These are phyloP conservation scores for Cryptus viduatorius DNA, from an alignment of 2,888 invertebrate genomes.

Conservation along the genomic window DNA sequence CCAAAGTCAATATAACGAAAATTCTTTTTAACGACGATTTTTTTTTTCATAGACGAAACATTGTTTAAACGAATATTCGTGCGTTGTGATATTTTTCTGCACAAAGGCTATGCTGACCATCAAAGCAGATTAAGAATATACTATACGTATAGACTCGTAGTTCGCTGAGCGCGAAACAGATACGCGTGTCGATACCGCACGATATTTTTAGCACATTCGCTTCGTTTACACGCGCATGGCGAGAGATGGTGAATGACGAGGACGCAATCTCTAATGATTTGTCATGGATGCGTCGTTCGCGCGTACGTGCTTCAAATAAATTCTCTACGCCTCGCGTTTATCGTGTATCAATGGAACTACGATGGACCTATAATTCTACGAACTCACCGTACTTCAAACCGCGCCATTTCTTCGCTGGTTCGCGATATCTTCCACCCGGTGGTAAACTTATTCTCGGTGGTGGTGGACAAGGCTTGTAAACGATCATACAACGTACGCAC, in stretches of 20 bases:
- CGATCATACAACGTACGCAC: conserved; percentile 80
- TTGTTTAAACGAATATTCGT: neutral
- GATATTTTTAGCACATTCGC: conserved; percentile 66
- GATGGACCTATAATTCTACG: conserved; percentile 3
- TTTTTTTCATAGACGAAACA: neutral
- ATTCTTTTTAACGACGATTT: neutral
- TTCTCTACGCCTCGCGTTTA: neutral
- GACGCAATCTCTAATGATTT: conserved; percentile 63
- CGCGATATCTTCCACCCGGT: conserved; percentile 76
- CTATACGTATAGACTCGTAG: conserved; percentile 35
- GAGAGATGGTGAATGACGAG: conserved; percentile 36
- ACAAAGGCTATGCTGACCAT: conserved; percentile 40
- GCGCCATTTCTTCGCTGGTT: conserved; percentile 77
- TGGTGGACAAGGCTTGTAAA: conserved; percentile 80
- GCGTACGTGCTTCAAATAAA: conserved; percentile 23
- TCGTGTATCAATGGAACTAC: neutral
- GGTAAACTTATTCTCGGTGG: conserved; percentile 75
- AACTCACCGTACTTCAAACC: conserved; percentile 79
- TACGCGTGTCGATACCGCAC: conserved; percentile 62
- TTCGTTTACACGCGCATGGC: conserved; percentile 37
- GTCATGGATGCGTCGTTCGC: conserved; percentile 57
- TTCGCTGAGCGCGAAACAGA: conserved; percentile 47
- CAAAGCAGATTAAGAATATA: conserved; percentile 35
- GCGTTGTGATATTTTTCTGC: conserved; percentile 16
- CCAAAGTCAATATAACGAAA: too few species aligned